A percentile compares a stretch with the other conserved stretches of the same genome.
phyloP scores from a whole-genome alignment of 53 echinoderm and acorn worm genomes.

The Holothuria scabra region DNA sequence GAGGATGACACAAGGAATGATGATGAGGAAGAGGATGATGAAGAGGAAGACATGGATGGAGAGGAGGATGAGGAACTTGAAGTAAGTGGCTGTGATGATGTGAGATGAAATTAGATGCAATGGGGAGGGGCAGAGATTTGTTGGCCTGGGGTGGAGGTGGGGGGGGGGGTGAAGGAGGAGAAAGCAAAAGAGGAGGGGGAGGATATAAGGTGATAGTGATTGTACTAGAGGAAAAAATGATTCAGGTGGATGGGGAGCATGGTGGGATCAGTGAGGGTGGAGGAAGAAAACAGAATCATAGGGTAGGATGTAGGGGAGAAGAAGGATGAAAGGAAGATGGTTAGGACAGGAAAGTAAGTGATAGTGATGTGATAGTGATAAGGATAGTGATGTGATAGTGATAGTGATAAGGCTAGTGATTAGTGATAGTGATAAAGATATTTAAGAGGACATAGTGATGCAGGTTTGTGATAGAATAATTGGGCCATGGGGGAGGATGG shows the following conservation, averaged over 20 bases:
- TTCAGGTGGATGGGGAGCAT: conserved; percentile 11
- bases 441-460: background rate
- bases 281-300: conserved; percentile 5
- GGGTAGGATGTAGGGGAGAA: conserved; percentile 7
- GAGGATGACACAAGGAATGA: conserved; percentile 36
- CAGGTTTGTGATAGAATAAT: too few relatives aligned
- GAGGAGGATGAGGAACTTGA: conserved; percentile 12
- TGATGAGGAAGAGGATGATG: conserved; percentile 22
- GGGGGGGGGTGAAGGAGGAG: conserved; percentile 26
- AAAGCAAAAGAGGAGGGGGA: background rate
- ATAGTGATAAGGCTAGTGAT: background rate
- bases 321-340: conserved; percentile 16
- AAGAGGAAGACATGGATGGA: conserved; percentile 10
- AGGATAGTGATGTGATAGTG: background rate
- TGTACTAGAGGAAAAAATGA: too few relatives aligned
- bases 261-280: conserved; percentile 38
- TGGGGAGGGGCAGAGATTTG: too few relatives aligned
- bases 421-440: conserved; percentile 27
- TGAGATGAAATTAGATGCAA: too few relatives aligned
- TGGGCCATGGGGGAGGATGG: background rate
- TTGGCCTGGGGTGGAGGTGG: too few relatives aligned
- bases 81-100: too few relatives aligned
- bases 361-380: conserved; percentile 43
- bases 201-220: too few relatives aligned
- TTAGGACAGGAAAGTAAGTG: conserved; percentile 34